phyloP scores from a whole-genome alignment of 2,113 vertebrate species.

The Upupa epops region DNA sequence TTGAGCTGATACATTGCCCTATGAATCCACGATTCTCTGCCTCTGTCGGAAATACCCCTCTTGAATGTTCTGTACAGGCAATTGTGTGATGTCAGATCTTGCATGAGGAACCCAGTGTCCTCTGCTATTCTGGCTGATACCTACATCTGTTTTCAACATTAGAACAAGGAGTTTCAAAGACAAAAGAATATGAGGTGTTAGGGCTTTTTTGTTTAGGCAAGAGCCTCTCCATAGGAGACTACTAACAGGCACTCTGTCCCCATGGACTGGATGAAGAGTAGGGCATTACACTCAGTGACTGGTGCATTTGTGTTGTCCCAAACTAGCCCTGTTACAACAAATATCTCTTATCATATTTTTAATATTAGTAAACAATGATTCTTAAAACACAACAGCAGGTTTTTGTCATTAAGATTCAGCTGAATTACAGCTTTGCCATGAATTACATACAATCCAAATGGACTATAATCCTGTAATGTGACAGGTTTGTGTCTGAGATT shows the following conservation, averaged over 20 bases:
- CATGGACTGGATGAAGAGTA: rapidly evolving
- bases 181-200: too few species aligned
- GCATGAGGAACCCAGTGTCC: rapidly evolving
- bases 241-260: neutral
- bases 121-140: neutral
- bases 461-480: neutral
- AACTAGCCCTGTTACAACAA: neutral
- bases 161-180: neutral
- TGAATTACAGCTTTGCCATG: neutral
- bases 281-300: rapidly evolving
- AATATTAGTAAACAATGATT: neutral
- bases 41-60: neutral
- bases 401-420: neutral
- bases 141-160: neutral
- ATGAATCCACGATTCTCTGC: neutral
- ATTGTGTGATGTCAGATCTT: neutral
- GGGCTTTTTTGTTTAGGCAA: neutral
- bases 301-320: neutral
- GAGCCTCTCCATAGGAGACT: neutral
- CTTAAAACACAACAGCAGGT: neutral
- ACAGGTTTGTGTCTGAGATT: slow-evolving; percentile 5
- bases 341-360: neutral
- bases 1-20: neutral
- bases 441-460: neutral
- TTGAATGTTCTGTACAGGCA: neutral